phyloP scores from a whole-genome alignment of 2,888 invertebrate genomes.

The Frankliniella fusca region DNA sequence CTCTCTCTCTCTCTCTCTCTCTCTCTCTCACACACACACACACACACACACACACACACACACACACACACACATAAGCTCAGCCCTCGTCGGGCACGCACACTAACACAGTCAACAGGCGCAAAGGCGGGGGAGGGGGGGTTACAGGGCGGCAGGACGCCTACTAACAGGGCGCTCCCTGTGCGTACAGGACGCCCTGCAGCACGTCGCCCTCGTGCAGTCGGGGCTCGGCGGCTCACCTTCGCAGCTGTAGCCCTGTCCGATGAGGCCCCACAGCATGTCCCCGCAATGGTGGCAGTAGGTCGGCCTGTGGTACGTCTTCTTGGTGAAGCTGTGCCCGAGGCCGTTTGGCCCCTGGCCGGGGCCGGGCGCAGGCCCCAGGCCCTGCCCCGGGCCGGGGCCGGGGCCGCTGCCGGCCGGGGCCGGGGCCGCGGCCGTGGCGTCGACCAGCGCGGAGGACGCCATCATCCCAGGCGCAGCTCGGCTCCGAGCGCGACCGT shows the following conservation, averaged over 20 bases:
- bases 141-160: background rate
- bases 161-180: constrained; percentile 33
- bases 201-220: no score
- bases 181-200: constrained; percentile 34
- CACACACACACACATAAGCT: constrained; percentile 26
- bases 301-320: constrained; percentile 99
- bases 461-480: constrained; percentile 58
- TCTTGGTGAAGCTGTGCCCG: constrained; percentile 99
- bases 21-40: background rate
- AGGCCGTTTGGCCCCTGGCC: constrained; percentile 50
- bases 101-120: constrained; percentile 32
- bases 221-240: constrained; percentile 62
- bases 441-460: constrained; percentile 46
- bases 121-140: background rate
- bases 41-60: background rate
- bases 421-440: constrained; percentile 44
- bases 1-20: no score
- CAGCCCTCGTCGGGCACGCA: constrained; percentile 5
- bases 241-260: constrained; percentile 99
- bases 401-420: constrained; percentile 45
- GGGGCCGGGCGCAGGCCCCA: constrained; percentile 47
- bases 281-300: constrained; percentile 99
- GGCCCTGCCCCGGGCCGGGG: constrained; percentile 52
- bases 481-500: constrained; percentile 48
- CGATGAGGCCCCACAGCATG: constrained; percentile 99